Evolutionary conservation across 1,140 invertebrate genomes (phyloP).

Genomic region (Bemisia tabaci): DNA sequence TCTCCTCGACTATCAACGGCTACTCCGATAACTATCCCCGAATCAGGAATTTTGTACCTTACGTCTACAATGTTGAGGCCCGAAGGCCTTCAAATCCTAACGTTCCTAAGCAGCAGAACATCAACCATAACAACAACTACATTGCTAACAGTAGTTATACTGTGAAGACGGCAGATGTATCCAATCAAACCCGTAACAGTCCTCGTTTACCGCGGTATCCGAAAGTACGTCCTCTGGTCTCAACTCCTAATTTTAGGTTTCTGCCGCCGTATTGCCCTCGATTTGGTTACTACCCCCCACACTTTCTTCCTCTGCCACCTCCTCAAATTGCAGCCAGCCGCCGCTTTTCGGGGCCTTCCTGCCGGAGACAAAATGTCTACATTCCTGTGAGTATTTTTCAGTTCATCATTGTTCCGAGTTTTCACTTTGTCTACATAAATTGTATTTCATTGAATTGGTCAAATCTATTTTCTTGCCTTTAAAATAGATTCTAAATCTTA

Average conservation of each 20-base stretch:
- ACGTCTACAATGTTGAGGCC: neutral
- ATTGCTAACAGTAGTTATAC: neutral
- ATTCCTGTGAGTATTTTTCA: neutral
- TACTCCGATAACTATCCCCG: neutral
- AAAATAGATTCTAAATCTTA: too few relatives aligned
- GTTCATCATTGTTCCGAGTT: too few relatives aligned
- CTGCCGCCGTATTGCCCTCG: neutral
- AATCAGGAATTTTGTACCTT: neutral
- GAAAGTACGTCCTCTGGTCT: neutral
- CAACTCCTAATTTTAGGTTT: neutral
- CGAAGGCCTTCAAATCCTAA: neutral
- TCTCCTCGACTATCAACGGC: neutral
- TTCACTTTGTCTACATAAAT: too few relatives aligned
- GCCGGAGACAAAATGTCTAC: neutral
- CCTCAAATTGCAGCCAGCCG: neutral
- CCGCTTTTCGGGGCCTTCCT: neutral
- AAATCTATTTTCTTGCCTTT: too few relatives aligned
- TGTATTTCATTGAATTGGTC: too few relatives aligned
- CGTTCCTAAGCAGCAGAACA: neutral
- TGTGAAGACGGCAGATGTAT: neutral
- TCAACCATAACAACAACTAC: neutral
- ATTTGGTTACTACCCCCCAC: neutral
- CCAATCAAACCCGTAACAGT: neutral
- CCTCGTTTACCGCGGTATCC: neutral
- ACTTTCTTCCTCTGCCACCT: neutral